phyloP scores from a whole-genome alignment of 1,140 invertebrate species.

The Zaprionus taronus region DNA sequence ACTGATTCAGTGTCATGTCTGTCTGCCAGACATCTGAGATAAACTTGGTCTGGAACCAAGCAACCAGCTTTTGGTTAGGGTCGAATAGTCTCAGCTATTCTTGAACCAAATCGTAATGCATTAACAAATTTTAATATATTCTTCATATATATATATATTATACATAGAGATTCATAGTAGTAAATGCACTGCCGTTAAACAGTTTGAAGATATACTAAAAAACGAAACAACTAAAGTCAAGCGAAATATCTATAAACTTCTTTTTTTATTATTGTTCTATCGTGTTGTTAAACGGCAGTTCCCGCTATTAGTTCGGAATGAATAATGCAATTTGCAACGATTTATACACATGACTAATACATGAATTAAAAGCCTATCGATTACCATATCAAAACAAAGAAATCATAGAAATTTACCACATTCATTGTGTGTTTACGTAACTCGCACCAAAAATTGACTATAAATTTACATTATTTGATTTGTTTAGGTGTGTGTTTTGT shows the following conservation, averaged over 20 bases:
- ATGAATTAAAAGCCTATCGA: neutral
- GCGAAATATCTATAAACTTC: neutral
- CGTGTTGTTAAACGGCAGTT: conserved; percentile 23
- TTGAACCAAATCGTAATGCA: conserved; percentile 26
- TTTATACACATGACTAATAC: conserved; percentile 30
- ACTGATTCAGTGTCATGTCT: conserved; percentile 58
- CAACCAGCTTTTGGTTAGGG: conserved; percentile 24
- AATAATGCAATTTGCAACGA: conserved; percentile 33
- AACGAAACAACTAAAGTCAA: conserved; percentile 6
- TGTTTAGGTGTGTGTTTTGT: conserved; percentile 1
- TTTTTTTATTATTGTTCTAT: neutral
- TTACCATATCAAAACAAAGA: conserved; percentile 21
- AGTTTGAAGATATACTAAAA: neutral
- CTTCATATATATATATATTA: conserved; percentile 8
- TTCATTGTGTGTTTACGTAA: conserved; percentile 24
- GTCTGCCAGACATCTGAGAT: conserved; percentile 26
- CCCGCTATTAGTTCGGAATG: conserved; percentile 4
- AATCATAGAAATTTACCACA: conserved; percentile 30
- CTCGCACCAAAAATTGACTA: conserved; percentile 66
- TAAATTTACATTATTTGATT: conserved; percentile 56
- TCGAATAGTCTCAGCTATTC: conserved; percentile 20
- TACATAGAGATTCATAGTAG: conserved; percentile 13
- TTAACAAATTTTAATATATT: conserved; percentile 10
- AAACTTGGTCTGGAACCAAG: conserved; percentile 28
- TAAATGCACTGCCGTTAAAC: conserved; percentile 43